Evolutionary conservation across 1,140 invertebrate genomes (phyloP).

Genomic region (Lamellibrachia luymesi): DNA sequence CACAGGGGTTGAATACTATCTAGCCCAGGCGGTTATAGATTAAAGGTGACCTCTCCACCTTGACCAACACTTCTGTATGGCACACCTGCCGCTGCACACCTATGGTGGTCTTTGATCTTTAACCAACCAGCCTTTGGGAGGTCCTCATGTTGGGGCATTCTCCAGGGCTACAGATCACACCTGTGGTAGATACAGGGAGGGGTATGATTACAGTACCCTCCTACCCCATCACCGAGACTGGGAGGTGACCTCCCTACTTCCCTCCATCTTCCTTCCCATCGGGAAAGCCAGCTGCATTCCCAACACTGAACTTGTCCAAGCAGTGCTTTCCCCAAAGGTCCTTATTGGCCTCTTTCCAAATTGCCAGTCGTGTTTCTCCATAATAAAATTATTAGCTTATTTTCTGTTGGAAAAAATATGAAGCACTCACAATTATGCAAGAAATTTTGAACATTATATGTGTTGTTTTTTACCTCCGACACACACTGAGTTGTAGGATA

Average conservation of each 20-base stretch:
- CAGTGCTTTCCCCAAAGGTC: background rate
- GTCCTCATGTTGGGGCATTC: background rate
- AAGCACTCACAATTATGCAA: no score
- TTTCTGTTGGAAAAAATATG: background rate
- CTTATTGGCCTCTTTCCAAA: background rate
- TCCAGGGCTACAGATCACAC: background rate
- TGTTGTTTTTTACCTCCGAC: background rate
- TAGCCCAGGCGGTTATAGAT: background rate
- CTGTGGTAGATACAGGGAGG: background rate
- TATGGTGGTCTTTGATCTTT: background rate
- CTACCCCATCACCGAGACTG: background rate
- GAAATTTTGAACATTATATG: background rate
- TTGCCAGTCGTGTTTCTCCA: background rate
- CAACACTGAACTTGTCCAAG: background rate
- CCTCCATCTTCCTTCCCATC: background rate
- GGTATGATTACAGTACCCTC: background rate
- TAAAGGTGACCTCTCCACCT: background rate
- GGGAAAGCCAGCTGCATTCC: background rate
- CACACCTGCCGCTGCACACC: background rate
- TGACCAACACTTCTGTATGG: background rate
- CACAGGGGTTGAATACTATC: background rate
- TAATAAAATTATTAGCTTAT: background rate
- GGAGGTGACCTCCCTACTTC: background rate
- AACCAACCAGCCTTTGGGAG: background rate
- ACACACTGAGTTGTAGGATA: background rate